Evolutionary conservation across 2,888 invertebrate genomes (phyloP), one percentile per base, ranked within the genome.

Genomic region (Aquatica leii): DNA sequence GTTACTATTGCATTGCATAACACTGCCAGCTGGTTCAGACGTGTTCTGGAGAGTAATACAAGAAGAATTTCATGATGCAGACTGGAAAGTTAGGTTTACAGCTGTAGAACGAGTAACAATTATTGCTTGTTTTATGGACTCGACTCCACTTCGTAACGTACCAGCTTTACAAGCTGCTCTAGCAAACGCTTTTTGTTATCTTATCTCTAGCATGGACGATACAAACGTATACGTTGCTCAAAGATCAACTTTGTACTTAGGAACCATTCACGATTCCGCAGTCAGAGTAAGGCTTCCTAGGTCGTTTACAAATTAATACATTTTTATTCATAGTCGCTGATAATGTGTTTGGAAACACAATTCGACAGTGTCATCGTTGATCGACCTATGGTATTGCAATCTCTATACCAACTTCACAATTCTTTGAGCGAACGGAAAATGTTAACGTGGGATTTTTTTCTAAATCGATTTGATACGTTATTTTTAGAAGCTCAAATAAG

Each of bases 301-400:
- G 2, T 40, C 17, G 11, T 1, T 12, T 37, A 11, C 8, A 40
- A 1, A 24, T n/a, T 21, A 34, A 53, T 53, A 53, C 15, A 21
- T 4, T 5, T 40, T 20, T 51, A 11, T 66, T 80, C 78, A 40
- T 82, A 94, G 91, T 89, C 95, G 60, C 85, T 97, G 68, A 89
- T 96, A 62, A 90, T 92, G 85, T 98, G 98, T 81, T 83, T 99
- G 83, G 98, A 99, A 85, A 93, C 95, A 0, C 98, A 99, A 84
- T 99, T 99, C 84, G 99, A 99, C 84, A 88, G 94, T 65, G 97
- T 98, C 67, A 96, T 98, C 65, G 91, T 95, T 63, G 99, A 99
- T 82, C 88, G 99, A 40, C 97, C 98, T 0, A 93, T 98, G 88
- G 94, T 99, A 24, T 86, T 99, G 40, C 97, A 98, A 80, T 94